phyloP scores from a whole-genome alignment of 1,140 invertebrate genomes.

The Zaprionus ornatus region DNA sequence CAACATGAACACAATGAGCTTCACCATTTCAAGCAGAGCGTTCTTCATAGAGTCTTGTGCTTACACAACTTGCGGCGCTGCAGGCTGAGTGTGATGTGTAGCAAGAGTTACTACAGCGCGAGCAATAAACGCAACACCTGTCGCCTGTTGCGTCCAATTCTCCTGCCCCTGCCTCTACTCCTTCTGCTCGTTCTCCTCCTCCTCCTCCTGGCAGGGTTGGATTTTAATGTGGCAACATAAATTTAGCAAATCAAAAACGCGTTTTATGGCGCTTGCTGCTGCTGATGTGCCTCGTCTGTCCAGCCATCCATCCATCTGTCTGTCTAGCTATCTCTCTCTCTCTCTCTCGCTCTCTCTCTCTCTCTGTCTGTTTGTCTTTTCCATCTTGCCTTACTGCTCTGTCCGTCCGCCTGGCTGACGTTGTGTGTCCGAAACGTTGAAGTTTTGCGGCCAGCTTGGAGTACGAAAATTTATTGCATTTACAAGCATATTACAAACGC shows the following conservation, averaged over 20 bases:
- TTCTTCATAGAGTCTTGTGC: neutral
- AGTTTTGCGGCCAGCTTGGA: slow-evolving; percentile 32
- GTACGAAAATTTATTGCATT: slow-evolving; percentile 76
- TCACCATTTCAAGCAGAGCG: neutral
- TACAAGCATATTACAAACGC: slow-evolving; percentile 80
- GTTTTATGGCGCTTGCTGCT: slow-evolving; percentile 61
- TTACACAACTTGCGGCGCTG: neutral
- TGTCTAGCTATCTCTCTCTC: neutral
- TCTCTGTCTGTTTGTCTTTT: neutral
- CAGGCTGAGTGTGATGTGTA: neutral
- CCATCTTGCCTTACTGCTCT: neutral
- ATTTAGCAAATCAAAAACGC: slow-evolving; percentile 80
- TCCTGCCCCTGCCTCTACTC: neutral
- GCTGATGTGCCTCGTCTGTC: slow-evolving; percentile 33
- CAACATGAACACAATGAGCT: no score
- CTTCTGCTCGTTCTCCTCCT: neutral
- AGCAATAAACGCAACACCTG: slow-evolving; percentile 53
- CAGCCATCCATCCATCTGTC: neutral
- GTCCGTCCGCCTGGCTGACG: slow-evolving; percentile 31
- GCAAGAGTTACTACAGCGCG: neutral
- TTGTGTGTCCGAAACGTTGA: slow-evolving; percentile 48
- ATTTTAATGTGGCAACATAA: slow-evolving; percentile 75
- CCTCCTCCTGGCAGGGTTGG: slow-evolving; percentile 20
- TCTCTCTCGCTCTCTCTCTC: neutral
- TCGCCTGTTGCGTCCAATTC: slow-evolving; percentile 41